phyloP scores from a whole-genome alignment of 2,113 vertebrate species.

The Eubucco bourcierii region DNA sequence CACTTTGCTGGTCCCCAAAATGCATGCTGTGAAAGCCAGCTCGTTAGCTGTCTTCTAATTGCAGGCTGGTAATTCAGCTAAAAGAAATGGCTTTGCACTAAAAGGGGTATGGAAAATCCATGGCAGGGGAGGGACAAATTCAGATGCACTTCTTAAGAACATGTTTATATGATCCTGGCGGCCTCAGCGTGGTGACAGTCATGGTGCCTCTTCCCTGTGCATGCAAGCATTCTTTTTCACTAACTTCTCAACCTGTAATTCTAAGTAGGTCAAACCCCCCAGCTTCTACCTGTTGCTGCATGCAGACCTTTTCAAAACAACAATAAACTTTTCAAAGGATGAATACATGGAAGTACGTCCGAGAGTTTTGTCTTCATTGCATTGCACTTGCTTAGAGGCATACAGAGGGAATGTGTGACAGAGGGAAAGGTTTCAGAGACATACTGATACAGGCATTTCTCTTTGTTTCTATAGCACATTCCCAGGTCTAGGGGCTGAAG shows the following conservation, averaged over 20 bases:
- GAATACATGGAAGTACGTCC: neutral
- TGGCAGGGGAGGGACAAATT: neutral
- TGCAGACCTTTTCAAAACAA: neutral
- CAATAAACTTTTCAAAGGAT: neutral
- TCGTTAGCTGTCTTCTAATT: neutral
- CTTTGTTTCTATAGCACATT: neutral
- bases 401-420: neutral
- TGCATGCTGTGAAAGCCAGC: neutral
- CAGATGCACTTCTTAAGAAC: neutral
- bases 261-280: neutral
- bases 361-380: neutral
- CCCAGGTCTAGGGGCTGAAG: neutral
- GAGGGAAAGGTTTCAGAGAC: neutral
- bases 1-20: neutral
- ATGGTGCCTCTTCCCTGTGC: neutral
- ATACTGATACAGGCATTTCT: neutral
- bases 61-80: neutral
- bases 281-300: neutral
- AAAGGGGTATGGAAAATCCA: neutral
- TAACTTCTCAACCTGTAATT: neutral
- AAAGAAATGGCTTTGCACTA: neutral
- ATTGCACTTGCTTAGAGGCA: neutral
- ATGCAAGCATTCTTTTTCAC: neutral
- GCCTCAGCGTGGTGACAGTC: neutral
- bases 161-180: neutral